phyloP scores from a whole-genome alignment of 2,797 vertebrate species.

The Gallirallus australis region DNA sequence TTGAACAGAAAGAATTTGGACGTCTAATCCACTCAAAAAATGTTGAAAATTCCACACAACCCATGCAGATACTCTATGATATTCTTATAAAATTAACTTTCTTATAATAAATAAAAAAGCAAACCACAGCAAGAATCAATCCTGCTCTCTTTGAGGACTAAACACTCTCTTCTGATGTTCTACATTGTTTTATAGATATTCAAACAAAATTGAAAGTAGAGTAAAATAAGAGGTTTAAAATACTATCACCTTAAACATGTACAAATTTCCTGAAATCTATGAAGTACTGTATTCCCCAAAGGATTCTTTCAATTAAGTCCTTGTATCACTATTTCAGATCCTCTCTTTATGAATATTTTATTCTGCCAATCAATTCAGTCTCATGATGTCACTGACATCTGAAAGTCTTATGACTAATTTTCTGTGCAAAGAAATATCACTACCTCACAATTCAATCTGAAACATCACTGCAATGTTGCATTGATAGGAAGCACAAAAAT shows the following conservation, averaged over 20 bases:
- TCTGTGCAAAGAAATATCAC: neutral
- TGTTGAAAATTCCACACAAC: neutral
- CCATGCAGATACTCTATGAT: neutral
- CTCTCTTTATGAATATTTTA: neutral
- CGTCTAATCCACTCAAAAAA: neutral
- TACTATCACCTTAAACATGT: neutral
- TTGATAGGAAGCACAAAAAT: neutral
- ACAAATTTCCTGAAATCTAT: neutral
- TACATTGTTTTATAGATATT: neutral
- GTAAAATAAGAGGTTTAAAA: constrained; percentile 11
- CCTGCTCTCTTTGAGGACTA: neutral
- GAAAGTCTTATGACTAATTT: neutral
- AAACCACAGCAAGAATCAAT: neutral
- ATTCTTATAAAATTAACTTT: neutral
- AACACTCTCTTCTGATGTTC: neutral
- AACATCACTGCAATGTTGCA: neutral
- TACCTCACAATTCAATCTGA: neutral
- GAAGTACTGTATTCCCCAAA: neutral
- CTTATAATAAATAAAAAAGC: neutral
- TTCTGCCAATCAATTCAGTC: neutral
- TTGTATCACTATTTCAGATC: neutral
- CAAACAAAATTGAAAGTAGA: neutral
- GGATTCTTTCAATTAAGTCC: neutral
- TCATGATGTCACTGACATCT: neutral
- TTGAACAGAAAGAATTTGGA: neutral